These are phyloP conservation scores for Phoebastria nigripes DNA, from an alignment of 2,797 vertebrate species.

Conservation along the genomic window DNA sequence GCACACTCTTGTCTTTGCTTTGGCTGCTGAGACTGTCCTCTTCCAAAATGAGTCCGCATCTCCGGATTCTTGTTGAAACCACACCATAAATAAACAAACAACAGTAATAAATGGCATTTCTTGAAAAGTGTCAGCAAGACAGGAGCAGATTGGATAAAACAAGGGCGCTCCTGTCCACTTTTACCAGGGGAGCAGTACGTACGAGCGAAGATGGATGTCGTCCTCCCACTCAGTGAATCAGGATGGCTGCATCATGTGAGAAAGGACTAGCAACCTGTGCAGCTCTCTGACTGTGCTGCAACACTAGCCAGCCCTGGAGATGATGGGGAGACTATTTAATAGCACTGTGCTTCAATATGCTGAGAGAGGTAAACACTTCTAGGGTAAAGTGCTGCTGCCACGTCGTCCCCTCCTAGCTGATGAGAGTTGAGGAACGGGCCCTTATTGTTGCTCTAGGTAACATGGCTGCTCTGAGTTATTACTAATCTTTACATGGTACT, in stretches of 20 bases:
- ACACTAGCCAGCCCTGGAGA: neutral
- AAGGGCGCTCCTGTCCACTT: neutral
- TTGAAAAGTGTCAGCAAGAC: neutral
- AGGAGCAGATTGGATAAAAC: neutral
- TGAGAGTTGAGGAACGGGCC: neutral
- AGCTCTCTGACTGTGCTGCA: neutral
- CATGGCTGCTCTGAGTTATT: neutral
- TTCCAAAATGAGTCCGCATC: neutral
- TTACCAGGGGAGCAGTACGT: neutral
- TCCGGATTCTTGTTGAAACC: neutral
- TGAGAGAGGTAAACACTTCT: neutral
- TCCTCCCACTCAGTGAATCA: neutral
- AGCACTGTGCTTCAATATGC: neutral
- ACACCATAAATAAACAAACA: neutral
- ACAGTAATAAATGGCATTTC: neutral
- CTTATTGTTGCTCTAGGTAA: neutral
- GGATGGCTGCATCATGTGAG: neutral
- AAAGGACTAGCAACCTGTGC: neutral
- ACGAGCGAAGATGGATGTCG: accelerated
- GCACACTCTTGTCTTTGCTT: neutral
- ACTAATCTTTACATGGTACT: neutral
- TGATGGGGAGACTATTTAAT: neutral
- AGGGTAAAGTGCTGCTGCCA: neutral
- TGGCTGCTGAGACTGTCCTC: neutral
- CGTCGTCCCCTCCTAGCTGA: neutral